Conservation (phyloP, 2,888 invertebrate species). For the Caenorhabditis macrosperma region DNA sequence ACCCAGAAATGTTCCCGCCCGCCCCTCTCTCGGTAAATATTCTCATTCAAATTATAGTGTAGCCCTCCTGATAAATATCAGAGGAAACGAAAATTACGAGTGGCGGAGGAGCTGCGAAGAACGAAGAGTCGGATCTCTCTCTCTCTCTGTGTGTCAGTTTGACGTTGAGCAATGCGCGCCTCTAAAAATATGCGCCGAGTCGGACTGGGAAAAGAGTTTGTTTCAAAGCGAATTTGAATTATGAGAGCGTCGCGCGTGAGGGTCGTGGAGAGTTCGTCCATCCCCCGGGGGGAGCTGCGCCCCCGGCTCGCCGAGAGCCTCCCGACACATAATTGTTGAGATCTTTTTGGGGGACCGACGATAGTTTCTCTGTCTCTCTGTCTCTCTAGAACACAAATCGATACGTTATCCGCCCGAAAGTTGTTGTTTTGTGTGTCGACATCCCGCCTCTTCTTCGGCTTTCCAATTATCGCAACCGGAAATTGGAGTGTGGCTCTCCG, state of each 20-base stretch:
- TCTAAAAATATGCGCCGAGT: conserved; percentile 17
- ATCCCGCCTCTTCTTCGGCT: not conserved
- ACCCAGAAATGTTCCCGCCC: not conserved
- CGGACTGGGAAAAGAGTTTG: conserved; percentile 23
- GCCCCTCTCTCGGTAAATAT: not conserved
- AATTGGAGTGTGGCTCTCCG: conserved; percentile 48
- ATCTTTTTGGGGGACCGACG: not conserved
- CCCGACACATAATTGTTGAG: not conserved
- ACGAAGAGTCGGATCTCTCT: not conserved
- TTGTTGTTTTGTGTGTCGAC: not conserved
- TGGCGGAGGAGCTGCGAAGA: not conserved
- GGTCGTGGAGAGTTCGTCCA: conserved; percentile 22
- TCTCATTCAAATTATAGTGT: conserved; percentile 5
- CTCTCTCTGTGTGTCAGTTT: conserved; percentile 24
- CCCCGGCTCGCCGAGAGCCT: not conserved
- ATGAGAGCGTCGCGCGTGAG: conserved; percentile 31
- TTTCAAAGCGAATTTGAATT: conserved; percentile 48
- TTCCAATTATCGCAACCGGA: conserved; percentile 45
- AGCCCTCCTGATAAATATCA: not conserved
- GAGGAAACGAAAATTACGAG: not conserved
- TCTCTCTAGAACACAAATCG: not conserved
- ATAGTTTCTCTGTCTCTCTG: too few species aligned
- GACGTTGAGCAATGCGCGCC: conserved; percentile 19
- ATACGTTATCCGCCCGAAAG: not conserved
- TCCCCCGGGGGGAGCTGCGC: not conserved